A percentile compares a stretch with the other conserved stretches of the same genome.
phyloP scores from a whole-genome alignment of 1,140 invertebrate species.

The Chymomyza costata region DNA sequence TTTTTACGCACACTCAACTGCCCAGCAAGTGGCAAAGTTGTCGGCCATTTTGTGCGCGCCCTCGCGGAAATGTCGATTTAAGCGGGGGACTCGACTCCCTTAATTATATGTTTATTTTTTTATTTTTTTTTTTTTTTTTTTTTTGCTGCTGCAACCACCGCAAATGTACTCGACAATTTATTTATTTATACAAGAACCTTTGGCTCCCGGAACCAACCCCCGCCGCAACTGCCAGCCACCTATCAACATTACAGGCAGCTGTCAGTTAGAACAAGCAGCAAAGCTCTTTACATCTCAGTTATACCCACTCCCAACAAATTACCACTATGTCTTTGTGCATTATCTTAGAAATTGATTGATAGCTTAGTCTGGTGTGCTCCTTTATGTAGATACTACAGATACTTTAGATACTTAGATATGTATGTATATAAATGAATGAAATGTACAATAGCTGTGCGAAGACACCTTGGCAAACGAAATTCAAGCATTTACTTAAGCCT shows the following conservation, averaged over 20 bases:
- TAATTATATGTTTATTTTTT: conserved; percentile 35
- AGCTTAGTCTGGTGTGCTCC: too few species aligned
- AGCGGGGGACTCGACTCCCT: conserved; percentile 19
- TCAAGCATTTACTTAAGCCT: too few species aligned
- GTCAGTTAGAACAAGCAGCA: conserved; percentile 10
- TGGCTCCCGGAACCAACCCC: conserved; percentile 15
- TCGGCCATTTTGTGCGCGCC: not conserved
- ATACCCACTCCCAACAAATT: conserved; percentile 38
- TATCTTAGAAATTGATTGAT: conserved; percentile 65
- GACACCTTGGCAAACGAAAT: too few species aligned
- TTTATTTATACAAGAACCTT: conserved; percentile 34
- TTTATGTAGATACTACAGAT: too few species aligned
- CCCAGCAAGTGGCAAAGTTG: too few species aligned
- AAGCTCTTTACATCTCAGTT: conserved; percentile 24
- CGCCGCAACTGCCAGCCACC: conserved; percentile 13
- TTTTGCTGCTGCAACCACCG: too few species aligned
- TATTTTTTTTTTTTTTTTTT: conserved; percentile 6
- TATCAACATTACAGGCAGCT: too few species aligned
- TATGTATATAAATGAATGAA: too few species aligned
- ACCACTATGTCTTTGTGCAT: conserved; percentile 39
- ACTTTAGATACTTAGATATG: too few species aligned
- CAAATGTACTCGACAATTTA: conserved; percentile 12
- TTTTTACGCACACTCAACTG: too few species aligned
- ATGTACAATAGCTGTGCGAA: too few species aligned
- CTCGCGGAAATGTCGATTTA: conserved; percentile 36